These are phyloP conservation scores for Sula dactylatra DNA, from an alignment of 2,113 vertebrate species.

Conservation along the genomic window DNA sequence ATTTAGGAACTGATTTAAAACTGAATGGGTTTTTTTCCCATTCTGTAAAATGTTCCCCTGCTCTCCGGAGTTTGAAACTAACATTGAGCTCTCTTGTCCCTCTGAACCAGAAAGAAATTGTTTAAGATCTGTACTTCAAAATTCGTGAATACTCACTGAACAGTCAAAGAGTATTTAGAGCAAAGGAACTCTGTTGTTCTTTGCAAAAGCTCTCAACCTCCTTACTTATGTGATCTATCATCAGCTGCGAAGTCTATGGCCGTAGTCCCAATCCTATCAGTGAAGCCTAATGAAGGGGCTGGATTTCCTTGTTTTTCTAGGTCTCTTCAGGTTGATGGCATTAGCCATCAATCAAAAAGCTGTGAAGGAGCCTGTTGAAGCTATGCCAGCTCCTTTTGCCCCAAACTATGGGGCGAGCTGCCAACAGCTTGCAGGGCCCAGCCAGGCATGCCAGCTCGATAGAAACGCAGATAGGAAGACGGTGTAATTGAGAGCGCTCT, in stretches of 20 bases:
- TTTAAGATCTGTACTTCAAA: background rate
- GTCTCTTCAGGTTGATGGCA: background rate
- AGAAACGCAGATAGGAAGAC: fast-evolving
- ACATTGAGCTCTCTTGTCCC: background rate
- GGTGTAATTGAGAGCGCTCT: background rate
- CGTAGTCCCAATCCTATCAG: background rate
- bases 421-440: background rate
- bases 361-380: background rate
- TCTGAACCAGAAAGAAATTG: background rate
- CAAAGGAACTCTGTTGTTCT: background rate
- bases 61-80: background rate
- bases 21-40: background rate
- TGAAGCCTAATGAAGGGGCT: background rate
- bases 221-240: background rate
- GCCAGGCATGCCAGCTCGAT: background rate
- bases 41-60: fast-evolving
- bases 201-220: background rate
- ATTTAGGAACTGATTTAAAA: background rate
- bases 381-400: background rate
- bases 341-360: background rate
- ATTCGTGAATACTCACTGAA: background rate
- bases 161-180: background rate
- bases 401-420: background rate
- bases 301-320: background rate
- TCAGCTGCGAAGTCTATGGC: background rate